A percentile compares a stretch with the other conserved stretches of the same genome.
Evolutionary conservation across 2,797 vertebrate genomes (phyloP).

Genomic region (Parotocinclus haroldoi): DNA sequence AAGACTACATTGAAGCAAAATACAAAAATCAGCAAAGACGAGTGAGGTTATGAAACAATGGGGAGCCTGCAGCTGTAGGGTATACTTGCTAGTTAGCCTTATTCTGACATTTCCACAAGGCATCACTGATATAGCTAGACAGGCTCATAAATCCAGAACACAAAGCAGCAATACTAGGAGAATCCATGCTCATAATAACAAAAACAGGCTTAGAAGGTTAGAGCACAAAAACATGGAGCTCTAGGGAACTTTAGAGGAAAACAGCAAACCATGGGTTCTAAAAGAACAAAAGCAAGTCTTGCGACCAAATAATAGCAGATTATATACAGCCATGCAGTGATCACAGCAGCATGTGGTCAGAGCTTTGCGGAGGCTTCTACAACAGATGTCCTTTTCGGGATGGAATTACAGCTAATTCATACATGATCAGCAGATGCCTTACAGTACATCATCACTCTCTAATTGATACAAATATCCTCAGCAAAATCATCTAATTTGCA

Average conservation of each 20-base stretch:
- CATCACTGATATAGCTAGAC: constrained; percentile 7
- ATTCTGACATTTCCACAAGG: constrained; percentile 1
- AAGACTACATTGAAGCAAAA: constrained; percentile 12
- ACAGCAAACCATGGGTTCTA: constrained; percentile 1
- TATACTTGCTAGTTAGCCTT: constrained; percentile 50
- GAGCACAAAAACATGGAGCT: background rate
- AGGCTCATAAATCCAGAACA: constrained; percentile 19
- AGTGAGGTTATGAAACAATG: constrained; percentile 18
- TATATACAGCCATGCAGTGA: too few relatives aligned
- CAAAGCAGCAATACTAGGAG: constrained; percentile 11
- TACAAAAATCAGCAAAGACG: constrained; percentile 13
- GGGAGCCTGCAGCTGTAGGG: constrained; percentile 43
- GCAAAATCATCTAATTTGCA: too few relatives aligned
- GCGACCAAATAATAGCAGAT: too few relatives aligned
- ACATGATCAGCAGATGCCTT: too few relatives aligned
- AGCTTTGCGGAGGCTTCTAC: too few relatives aligned
- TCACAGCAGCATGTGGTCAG: too few relatives aligned
- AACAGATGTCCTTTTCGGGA: too few relatives aligned
- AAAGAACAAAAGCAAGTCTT: constrained; percentile 11
- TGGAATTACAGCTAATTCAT: too few relatives aligned
- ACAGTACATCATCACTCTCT: too few relatives aligned
- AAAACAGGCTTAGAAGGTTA: constrained; percentile 8
- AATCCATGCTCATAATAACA: constrained; percentile 5
- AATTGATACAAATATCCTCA: too few relatives aligned
- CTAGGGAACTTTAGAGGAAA: background rate